Conservation (phyloP, 2,113 vertebrate species). For the Indicator indicator region DNA sequence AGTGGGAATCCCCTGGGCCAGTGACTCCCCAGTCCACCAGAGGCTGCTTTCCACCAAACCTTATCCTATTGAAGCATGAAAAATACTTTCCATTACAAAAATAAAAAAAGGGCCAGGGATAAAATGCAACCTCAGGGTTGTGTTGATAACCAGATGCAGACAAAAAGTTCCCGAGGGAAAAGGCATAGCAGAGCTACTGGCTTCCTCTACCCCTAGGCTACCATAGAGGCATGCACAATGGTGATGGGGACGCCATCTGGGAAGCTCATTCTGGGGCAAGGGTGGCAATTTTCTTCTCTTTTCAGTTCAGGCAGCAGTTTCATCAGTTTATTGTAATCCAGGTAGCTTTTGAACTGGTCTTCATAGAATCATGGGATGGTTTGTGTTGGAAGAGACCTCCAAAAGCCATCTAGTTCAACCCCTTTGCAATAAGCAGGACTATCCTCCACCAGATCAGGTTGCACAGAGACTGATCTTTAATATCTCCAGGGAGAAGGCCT, state of each 20-base stretch:
- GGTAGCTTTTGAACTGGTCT: neutral
- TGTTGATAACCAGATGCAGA: neutral
- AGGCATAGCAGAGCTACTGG: neutral
- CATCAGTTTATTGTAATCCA: neutral
- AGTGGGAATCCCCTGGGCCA: neutral
- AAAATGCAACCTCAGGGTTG: neutral
- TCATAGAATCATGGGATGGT: neutral
- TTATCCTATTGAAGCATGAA: neutral
- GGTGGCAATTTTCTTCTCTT: neutral
- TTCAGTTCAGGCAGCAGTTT: neutral
- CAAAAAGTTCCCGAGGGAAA: neutral
- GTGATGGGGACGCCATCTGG: fast-evolving
- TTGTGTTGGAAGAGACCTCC: too few relatives aligned
- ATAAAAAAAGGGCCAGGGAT: neutral
- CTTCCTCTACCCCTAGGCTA: neutral
- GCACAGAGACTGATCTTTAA: too few relatives aligned
- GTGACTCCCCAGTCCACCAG: fast-evolving
- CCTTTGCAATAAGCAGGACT: too few relatives aligned
- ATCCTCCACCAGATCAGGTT: too few relatives aligned
- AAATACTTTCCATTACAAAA: neutral
- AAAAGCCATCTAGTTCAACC: too few relatives aligned
- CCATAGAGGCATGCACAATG: fast-evolving
- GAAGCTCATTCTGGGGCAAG: fast-evolving
- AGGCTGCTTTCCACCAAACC: fast-evolving
- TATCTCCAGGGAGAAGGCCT: too few relatives aligned